These are phyloP conservation scores for Pholis gunnellus DNA, from an alignment of 2,113 vertebrate species.

Conservation along the genomic window DNA sequence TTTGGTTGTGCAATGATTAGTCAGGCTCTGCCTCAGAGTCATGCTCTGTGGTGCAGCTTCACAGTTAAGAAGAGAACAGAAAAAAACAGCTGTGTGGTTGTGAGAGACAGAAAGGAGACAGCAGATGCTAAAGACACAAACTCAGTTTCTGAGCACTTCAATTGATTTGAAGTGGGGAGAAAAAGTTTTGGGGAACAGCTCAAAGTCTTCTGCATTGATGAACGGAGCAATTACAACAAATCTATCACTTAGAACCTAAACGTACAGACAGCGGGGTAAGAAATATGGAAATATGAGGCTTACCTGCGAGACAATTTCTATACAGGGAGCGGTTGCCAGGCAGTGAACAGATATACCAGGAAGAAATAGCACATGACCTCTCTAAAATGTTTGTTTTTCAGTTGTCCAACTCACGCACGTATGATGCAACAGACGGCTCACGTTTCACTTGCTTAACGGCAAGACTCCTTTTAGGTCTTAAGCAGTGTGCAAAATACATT, in stretches of 20 bases:
- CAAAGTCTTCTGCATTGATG: slow-evolving; percentile 23
- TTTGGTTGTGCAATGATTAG: slow-evolving; percentile 46
- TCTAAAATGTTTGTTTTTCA: neutral
- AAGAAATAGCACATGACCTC: neutral
- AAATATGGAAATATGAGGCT: neutral
- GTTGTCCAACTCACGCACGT: neutral
- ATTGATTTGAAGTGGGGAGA: slow-evolving; percentile 18
- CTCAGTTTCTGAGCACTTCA: slow-evolving; percentile 1
- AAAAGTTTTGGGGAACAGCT: slow-evolving; percentile 38
- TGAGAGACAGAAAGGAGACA: neutral
- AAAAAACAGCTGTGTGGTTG: slow-evolving; percentile 9
- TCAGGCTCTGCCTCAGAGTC: slow-evolving; percentile 44
- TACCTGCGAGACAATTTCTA: neutral
- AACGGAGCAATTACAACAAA: slow-evolving; percentile 16
- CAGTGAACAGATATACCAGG: neutral
- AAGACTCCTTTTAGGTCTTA: neutral
- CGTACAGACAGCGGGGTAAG: neutral
- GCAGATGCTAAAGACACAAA: slow-evolving; percentile 7
- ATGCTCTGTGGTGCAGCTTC: slow-evolving; percentile 28
- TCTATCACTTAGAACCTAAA: slow-evolving; percentile 1
- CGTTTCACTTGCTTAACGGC: neutral
- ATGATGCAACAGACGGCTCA: slow-evolving; percentile 23
- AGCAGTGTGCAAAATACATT: too few species aligned
- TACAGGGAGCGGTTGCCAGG: slow-evolving; percentile 11
- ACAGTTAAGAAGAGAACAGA: neutral